Percentiles rank a stretch among this genome's conserved stretches.
These are phyloP conservation scores for Gadopsis bispinosus DNA, from an alignment of 2,797 vertebrate species.

Conservation along the genomic window DNA sequence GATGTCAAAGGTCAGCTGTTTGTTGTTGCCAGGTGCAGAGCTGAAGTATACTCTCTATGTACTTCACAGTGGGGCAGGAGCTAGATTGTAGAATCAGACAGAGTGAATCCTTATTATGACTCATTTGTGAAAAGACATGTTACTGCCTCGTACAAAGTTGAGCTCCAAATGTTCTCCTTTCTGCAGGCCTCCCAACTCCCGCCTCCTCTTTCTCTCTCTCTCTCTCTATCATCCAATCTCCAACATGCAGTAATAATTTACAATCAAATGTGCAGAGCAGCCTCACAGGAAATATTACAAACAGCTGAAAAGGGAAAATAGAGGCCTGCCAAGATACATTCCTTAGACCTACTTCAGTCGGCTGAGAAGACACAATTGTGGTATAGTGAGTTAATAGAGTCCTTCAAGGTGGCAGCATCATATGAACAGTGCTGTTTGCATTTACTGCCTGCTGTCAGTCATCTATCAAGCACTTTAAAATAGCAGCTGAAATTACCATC, in stretches of 20 bases:
- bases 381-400: neutral
- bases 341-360: slow-evolving; percentile 29
- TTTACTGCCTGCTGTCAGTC: neutral
- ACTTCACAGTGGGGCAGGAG: neutral
- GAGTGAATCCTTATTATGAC: neutral
- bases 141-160: neutral
- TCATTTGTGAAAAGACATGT: slow-evolving; percentile 1
- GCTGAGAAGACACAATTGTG: neutral
- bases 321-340: slow-evolving; percentile 51
- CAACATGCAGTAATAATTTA: slow-evolving; percentile 57
- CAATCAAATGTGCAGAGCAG: slow-evolving; percentile 61
- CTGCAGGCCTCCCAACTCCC: slow-evolving; percentile 26
- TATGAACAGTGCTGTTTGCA: neutral
- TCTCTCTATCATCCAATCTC: slow-evolving; percentile 25
- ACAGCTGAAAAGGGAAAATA: slow-evolving; percentile 66
- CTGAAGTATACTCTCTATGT: neutral
- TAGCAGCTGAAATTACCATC: neutral
- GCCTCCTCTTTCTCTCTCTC: neutral
- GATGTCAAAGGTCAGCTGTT: slow-evolving; percentile 39
- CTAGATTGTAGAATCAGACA: neutral
- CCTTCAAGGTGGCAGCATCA: neutral
- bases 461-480: neutral
- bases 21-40: slow-evolving; percentile 30
- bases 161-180: slow-evolving; percentile 30
- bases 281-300: slow-evolving; percentile 58